phyloP scores from a whole-genome alignment of 2,797 vertebrate species.

The Macroramphosus scolopax region DNA sequence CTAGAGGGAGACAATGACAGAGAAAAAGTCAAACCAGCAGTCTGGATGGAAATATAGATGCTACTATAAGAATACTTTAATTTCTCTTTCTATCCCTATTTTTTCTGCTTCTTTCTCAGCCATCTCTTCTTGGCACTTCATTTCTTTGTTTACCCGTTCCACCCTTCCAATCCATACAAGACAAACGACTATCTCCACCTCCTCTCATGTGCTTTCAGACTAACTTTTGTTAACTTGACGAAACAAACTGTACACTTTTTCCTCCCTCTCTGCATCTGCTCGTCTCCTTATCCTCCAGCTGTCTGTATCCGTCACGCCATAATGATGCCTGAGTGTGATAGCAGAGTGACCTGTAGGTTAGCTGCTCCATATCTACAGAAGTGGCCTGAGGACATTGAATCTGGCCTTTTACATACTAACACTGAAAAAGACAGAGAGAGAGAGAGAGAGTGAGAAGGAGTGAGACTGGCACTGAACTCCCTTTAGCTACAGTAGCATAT shows the following conservation, averaged over 20 bases:
- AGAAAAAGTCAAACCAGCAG: constrained; percentile 12
- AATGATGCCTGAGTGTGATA: constrained; percentile 39
- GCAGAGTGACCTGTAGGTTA: constrained; percentile 25
- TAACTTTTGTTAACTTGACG: constrained; percentile 3
- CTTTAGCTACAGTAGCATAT: constrained; percentile 46
- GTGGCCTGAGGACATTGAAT: constrained; percentile 36
- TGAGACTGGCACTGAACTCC: constrained; percentile 27
- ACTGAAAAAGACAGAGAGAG: constrained; percentile 16
- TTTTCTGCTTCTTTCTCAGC: neutral
- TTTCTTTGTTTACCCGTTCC: neutral
- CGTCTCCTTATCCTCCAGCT: constrained; percentile 26
- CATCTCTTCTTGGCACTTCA: neutral
- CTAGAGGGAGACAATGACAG: constrained; percentile 1
- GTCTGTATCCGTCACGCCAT: no score
- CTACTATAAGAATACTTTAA: neutral
- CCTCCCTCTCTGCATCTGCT: neutral
- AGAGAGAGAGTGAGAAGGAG: no score
- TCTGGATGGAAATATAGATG: no score
- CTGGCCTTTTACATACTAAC: constrained; percentile 9
- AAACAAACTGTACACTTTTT: neutral
- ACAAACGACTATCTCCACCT: no score
- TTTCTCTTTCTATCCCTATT: neutral
- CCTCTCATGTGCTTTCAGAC: neutral
- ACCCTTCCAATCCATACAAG: neutral
- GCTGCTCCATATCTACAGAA: constrained; percentile 33